Percentiles rank a stretch among this genome's conserved stretches.
These are phyloP conservation scores for Tamias sibiricus DNA, from an alignment of 2,113 vertebrate genomes.

Conservation along the genomic window DNA sequence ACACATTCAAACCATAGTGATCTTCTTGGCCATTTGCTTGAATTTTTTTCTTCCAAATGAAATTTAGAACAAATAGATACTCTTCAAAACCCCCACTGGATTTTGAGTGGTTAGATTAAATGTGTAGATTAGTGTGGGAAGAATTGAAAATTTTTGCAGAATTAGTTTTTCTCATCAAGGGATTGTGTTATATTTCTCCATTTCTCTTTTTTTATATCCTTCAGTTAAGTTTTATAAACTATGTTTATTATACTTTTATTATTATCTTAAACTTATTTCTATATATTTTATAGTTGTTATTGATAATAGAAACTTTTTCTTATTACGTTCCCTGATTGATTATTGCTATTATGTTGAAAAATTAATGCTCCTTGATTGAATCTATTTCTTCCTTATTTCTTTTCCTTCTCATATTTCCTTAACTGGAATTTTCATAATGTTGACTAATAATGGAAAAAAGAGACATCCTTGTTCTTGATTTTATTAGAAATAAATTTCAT, in stretches of 20 bases:
- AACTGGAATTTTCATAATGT: not conserved
- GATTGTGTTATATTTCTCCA: not conserved
- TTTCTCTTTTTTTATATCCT: not conserved
- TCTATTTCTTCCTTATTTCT: not conserved
- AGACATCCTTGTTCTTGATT: not conserved
- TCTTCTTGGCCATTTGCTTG: not conserved
- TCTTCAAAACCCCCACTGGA: not conserved
- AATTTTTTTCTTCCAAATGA: not conserved
- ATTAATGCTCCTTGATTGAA: not conserved
- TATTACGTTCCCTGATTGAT: not conserved
- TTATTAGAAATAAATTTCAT: constrained; percentile 15
- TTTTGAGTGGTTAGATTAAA: not conserved
- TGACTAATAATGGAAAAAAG: not conserved
- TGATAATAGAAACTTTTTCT: not conserved
- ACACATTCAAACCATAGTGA: not conserved
- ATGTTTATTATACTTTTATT: not conserved
- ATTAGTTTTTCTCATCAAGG: not conserved
- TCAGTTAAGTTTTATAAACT: not conserved
- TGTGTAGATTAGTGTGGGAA: not conserved
- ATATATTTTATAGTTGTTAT: not conserved
- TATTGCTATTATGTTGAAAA: not conserved
- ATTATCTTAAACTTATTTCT: not conserved
- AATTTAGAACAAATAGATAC: not conserved
- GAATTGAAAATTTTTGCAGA: not conserved
- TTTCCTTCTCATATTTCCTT: not conserved